phyloP scores from a whole-genome alignment of 2,888 invertebrate genomes.

The Gerosis bhagava region DNA sequence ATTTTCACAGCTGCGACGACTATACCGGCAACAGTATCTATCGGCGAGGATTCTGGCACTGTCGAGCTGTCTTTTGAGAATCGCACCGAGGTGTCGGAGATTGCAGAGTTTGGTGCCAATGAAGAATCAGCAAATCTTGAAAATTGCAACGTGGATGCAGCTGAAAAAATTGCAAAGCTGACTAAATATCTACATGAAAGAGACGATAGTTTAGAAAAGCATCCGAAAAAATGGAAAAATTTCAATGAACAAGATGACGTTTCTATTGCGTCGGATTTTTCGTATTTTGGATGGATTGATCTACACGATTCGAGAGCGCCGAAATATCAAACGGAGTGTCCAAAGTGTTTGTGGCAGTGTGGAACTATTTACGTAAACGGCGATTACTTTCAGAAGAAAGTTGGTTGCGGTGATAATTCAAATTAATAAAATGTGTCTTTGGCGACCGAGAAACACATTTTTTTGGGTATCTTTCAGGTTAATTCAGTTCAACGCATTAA shows the following conservation, averaged over 20 bases:
- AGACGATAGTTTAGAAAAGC: conserved; percentile 39
- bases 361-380: conserved; percentile 63
- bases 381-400: conserved; percentile 53
- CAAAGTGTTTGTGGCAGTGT: conserved; percentile 75
- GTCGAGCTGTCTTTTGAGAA: conserved; percentile 59
- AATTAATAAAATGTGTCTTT: conserved; percentile 57
- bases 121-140: conserved; percentile 50
- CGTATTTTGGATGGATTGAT: conserved; percentile 52
- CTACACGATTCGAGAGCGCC: conserved; percentile 42
- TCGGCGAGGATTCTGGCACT: conserved; percentile 45
- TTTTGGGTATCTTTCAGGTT: neutral
- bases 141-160: conserved; percentile 47
- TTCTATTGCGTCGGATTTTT: conserved; percentile 36
- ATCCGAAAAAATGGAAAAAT: conserved; percentile 65
- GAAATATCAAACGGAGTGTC: conserved; percentile 47
- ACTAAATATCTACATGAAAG: conserved; percentile 66
- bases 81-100: conserved; percentile 52
- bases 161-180: conserved; percentile 77
- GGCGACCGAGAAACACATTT: too few relatives aligned
- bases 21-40: conserved; percentile 45
- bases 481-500: neutral
- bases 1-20: conserved; percentile 66
- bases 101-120: conserved; percentile 41
- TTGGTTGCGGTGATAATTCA: conserved; percentile 47
- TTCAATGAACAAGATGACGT: conserved; percentile 46